Conservation (phyloP, 2,113 vertebrate species). For the Apteryx mantelli region DNA sequence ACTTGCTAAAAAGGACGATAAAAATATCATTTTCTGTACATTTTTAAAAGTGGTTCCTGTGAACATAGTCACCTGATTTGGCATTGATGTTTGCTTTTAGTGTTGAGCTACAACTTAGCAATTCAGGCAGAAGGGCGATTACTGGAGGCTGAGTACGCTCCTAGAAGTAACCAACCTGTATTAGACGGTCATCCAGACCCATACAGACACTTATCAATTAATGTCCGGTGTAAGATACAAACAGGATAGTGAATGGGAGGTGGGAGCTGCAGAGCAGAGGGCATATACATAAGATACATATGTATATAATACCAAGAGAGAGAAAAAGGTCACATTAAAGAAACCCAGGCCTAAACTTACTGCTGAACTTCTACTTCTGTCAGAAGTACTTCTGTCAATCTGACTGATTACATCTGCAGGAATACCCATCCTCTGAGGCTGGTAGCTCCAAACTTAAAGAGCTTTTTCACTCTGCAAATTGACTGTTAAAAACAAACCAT, state of each 20-base stretch:
- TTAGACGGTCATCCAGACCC: neutral
- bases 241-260: no score
- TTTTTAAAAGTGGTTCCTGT: neutral
- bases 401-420: neutral
- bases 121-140: neutral
- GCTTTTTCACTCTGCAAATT: neutral
- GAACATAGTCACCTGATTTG: neutral
- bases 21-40: neutral
- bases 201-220: no score
- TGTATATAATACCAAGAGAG: no score
- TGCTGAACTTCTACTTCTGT: neutral
- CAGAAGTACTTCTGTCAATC: neutral
- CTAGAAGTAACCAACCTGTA: neutral
- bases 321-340: neutral
- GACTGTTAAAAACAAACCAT: neutral
- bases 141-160: neutral
- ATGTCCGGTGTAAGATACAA: neutral
- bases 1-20: neutral
- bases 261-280: no score
- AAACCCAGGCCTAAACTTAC: neutral
- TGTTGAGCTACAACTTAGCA: neutral
- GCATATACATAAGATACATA: neutral
- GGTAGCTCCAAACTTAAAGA: neutral
- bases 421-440: neutral
- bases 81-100: neutral